These are phyloP conservation scores for Podocnemis expansa DNA, from an alignment of 2,113 vertebrate genomes.

Conservation along the genomic window DNA sequence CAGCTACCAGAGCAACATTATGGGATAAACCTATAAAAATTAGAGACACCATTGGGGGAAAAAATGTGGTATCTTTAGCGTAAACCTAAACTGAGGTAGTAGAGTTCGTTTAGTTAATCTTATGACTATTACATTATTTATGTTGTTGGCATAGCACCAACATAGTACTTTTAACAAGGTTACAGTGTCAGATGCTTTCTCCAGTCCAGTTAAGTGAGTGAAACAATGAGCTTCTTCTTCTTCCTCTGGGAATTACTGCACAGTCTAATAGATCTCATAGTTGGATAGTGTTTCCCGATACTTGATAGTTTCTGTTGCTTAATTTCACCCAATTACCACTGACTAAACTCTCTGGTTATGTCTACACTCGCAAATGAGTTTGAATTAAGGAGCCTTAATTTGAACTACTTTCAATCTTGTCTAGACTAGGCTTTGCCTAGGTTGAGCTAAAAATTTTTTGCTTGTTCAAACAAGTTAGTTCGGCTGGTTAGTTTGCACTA, in stretches of 20 bases:
- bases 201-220: not conserved
- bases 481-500: no score
- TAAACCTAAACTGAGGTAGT: not conserved
- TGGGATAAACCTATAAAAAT: conserved; percentile 25
- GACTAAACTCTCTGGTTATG: rapidly evolving
- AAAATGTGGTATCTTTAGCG: conserved; percentile 41
- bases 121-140: not conserved
- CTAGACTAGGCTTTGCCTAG: no score
- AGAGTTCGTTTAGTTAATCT: not conserved
- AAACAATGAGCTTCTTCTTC: not conserved
- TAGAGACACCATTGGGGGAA: conserved; percentile 25
- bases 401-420: no score
- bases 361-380: no score
- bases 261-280: not conserved
- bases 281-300: not conserved
- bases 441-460: no score
- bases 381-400: no score
- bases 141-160: not conserved
- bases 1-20: no score
- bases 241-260: not conserved
- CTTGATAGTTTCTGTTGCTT: not conserved
- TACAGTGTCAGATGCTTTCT: not conserved
- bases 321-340: rapidly evolving
- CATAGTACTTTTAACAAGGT: not conserved
- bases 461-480: no score